Percentiles rank a stretch among this genome's conserved stretches.
phyloP scores from a whole-genome alignment of 2,797 vertebrate genomes.

The Spheniscus humboldti region DNA sequence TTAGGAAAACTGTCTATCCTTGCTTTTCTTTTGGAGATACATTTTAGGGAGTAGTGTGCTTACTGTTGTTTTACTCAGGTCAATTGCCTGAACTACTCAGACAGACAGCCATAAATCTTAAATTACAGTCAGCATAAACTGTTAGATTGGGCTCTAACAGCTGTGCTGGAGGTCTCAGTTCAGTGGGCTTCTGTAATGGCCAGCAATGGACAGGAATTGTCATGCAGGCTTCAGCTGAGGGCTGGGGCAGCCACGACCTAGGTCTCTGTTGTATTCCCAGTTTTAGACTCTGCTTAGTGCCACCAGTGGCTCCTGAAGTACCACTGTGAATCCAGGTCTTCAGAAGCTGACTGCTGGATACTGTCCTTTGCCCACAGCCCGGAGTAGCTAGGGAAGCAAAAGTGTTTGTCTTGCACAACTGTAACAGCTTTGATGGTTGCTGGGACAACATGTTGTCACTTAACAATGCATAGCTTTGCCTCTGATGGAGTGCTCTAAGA shows the following conservation, averaged over 20 bases:
- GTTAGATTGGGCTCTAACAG: not conserved
- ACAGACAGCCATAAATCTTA: not conserved
- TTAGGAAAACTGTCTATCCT: not conserved
- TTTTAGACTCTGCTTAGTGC: not conserved
- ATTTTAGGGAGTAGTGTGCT: not conserved
- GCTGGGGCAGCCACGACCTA: not conserved
- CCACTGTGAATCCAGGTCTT: not conserved
- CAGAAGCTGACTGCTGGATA: not conserved
- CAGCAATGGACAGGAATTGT: not conserved
- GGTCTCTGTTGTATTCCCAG: fast-evolving
- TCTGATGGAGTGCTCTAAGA: not conserved
- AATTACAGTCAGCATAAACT: not conserved
- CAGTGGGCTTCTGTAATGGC: not conserved
- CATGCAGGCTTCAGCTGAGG: not conserved
- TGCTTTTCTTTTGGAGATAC: not conserved
- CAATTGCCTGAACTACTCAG: not conserved
- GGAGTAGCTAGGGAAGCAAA: not conserved
- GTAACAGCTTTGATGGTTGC: not conserved
- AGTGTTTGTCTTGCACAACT: not conserved
- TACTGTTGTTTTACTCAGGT: not conserved
- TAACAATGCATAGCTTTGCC: not conserved
- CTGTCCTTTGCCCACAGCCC: not conserved
- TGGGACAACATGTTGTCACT: not conserved
- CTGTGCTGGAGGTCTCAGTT: not conserved
- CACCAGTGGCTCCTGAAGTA: not conserved